Base-by-base conservation (phyloP, 2,113 vertebrate genomes). In the Furnarius figulus region DNA sequence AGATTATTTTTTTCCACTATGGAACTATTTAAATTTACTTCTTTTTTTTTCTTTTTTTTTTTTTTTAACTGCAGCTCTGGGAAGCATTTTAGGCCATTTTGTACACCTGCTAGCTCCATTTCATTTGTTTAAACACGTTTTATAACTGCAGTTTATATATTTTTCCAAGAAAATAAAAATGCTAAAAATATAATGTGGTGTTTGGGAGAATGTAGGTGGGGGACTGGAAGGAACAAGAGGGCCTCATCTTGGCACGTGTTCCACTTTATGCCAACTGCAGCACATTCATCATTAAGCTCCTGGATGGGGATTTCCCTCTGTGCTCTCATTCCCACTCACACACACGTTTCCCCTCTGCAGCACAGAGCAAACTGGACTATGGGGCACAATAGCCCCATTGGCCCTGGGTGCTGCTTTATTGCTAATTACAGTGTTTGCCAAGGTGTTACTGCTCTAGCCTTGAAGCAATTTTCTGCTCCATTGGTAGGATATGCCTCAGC, bases 381-480 rank as follows among this genome's bases (percentile, higher is more conserved):
- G 65, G 81, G 95, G 46, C 92, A 94, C 93, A 88, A 93, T 49
- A 77, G 88, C 47, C 81, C 96, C 66, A 89, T 68, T 96, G 96
- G 97, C 90, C 89, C 67, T 76, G 92, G 97, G 88, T 82, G 77
- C 81, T 86, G 93, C 94, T 94, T 84, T 84, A 20, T 19, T 56
- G 90, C 95, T 95, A 79, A 95, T 96, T 94, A 21, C 93, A 80
- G 76, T 23, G 44, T 63, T 79, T 72, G 86, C 85, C 39, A 67
- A 95, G 93, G 95, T 91, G 95, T 50, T 88, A 46, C 95, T 93
- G 96, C 95, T 20, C 65, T 71, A 93, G 95, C 95, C 95, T 96
- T 92, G 96, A 56, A 97, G 94, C 95, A 92, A 97, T 97, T 97
- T 97, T 97, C 96, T 97, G 97, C 95, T 97, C 94, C 94, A 37